A percentile compares a stretch with the other conserved stretches of the same genome.
These are phyloP conservation scores for Antennarius maculatus DNA, from an alignment of 2,797 vertebrate species.

Conservation along the genomic window DNA sequence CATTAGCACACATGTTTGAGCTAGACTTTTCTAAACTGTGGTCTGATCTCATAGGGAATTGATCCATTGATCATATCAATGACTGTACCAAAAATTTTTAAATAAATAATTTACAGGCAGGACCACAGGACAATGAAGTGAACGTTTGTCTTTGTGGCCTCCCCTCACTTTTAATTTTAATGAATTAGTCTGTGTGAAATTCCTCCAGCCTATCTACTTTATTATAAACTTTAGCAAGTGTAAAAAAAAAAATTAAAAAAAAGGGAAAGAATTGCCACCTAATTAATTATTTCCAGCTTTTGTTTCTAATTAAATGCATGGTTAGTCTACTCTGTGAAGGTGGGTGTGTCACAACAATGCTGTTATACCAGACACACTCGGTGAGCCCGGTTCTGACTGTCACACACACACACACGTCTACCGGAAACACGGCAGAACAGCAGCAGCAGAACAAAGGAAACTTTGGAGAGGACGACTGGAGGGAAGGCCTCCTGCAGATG, in stretches of 20 bases:
- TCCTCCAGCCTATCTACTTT: constrained; percentile 70
- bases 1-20: neutral
- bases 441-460: constrained; percentile 44
- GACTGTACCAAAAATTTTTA: constrained; percentile 11
- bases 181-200: constrained; percentile 73
- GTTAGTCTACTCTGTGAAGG: constrained; percentile 72
- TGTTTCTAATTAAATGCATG: constrained; percentile 87
- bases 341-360: constrained; percentile 59
- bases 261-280: constrained; percentile 64
- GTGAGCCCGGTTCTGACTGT: constrained; percentile 35
- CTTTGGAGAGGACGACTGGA: constrained; percentile 23
- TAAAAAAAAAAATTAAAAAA: constrained; percentile 36
- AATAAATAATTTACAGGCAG: constrained; percentile 18
- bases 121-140: constrained; percentile 25
- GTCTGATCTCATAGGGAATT: constrained; percentile 7
- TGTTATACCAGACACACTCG: constrained; percentile 60
- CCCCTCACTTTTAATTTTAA: constrained; percentile 60
- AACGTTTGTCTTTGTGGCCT: constrained; percentile 71
- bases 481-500: constrained; percentile 17
- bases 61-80: constrained; percentile 19
- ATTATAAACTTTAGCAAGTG: constrained; percentile 76
- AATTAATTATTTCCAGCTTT: constrained; percentile 85
- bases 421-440: constrained; percentile 52
- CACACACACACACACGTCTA: constrained; percentile 54
- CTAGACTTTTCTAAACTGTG: neutral